Evolutionary conservation across 1,140 invertebrate species (phyloP).

Genomic region (Drosophila melanica): DNA sequence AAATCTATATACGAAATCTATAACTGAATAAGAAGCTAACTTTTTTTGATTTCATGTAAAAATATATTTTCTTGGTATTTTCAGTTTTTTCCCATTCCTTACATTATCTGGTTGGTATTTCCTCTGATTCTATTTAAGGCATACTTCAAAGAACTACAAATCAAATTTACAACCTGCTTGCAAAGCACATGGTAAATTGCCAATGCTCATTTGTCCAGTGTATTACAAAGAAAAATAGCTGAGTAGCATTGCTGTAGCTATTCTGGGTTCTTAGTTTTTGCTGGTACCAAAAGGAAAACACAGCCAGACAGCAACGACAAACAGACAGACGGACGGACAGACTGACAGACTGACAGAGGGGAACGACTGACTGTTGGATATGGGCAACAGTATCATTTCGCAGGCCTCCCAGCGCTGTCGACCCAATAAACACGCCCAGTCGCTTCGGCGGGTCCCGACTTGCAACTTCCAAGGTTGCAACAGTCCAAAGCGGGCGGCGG

Average conservation of each 20-base stretch:
- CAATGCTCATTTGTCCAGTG: conserved; percentile 13
- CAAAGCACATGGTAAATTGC: conserved; percentile 1
- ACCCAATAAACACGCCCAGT: conserved; percentile 9
- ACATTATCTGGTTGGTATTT: too few species aligned
- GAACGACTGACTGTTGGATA: conserved; percentile 45
- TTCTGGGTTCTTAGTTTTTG: conserved; percentile 35
- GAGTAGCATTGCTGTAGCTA: conserved; percentile 43
- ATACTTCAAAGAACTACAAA: too few species aligned
- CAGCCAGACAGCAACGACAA: conserved; percentile 8
- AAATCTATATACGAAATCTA: too few species aligned
- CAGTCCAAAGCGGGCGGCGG: neutral
- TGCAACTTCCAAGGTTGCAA: conserved; percentile 25
- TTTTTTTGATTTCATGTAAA: too few species aligned
- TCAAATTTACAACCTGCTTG: neutral
- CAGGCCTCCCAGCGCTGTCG: conserved; percentile 11
- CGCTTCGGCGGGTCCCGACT: conserved; percentile 15
- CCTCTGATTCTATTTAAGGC: too few species aligned
- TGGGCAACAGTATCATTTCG: conserved; percentile 70
- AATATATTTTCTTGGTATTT: too few species aligned
- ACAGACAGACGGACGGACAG: conserved; percentile 19
- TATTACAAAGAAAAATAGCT: conserved; percentile 63
- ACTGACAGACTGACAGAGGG: conserved; percentile 37
- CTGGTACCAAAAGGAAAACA: conserved; percentile 50
- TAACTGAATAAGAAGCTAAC: too few species aligned
- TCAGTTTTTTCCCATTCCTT: too few species aligned